Evolutionary conservation across 2,797 vertebrate species (phyloP).

Genomic region (Zenarchopterus dispar): DNA sequence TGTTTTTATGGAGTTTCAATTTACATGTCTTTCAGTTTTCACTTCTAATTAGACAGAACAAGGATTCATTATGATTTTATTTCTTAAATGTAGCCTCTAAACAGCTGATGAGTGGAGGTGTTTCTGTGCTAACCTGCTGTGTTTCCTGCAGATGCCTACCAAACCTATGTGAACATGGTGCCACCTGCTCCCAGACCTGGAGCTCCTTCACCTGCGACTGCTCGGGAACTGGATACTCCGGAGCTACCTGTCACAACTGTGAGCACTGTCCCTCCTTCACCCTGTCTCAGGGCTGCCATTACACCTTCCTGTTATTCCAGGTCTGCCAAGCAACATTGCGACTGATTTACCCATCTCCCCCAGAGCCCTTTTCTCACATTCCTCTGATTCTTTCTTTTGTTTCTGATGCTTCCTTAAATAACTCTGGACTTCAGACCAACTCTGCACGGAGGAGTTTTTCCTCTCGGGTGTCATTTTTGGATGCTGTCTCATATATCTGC

Average conservation of each 20-base stretch:
- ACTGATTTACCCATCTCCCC: constrained; percentile 23
- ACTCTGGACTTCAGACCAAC: constrained; percentile 36
- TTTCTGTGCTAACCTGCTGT: not conserved
- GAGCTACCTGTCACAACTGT: constrained; percentile 96
- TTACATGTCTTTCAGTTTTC: constrained; percentile 5
- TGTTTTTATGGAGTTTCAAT: not conserved
- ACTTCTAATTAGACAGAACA: not conserved
- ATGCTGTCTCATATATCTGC: constrained; percentile 64
- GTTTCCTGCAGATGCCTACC: constrained; percentile 87
- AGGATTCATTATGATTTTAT: not conserved
- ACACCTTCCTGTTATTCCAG: not conserved
- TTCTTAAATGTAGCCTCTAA: not conserved
- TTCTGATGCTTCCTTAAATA: constrained; percentile 39
- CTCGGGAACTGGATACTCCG: constrained; percentile 87
- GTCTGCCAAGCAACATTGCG: constrained; percentile 40
- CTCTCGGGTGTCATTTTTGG: constrained; percentile 50
- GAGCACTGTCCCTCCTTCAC: constrained; percentile 46
- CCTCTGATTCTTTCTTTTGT: constrained; percentile 22
- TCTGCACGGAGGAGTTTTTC: constrained; percentile 31
- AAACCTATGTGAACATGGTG: constrained; percentile 94
- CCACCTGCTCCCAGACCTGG: constrained; percentile 94
- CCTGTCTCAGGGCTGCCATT: constrained; percentile 30
- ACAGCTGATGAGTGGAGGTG: not conserved
- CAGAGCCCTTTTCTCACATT: constrained; percentile 26
- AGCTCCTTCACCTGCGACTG: constrained; percentile 92